Percentiles rank a stretch among this genome's conserved stretches.
These are phyloP conservation scores for Pseudolaguvia tuberculata DNA, from an alignment of 2,113 vertebrate species.

Conservation along the genomic window DNA sequence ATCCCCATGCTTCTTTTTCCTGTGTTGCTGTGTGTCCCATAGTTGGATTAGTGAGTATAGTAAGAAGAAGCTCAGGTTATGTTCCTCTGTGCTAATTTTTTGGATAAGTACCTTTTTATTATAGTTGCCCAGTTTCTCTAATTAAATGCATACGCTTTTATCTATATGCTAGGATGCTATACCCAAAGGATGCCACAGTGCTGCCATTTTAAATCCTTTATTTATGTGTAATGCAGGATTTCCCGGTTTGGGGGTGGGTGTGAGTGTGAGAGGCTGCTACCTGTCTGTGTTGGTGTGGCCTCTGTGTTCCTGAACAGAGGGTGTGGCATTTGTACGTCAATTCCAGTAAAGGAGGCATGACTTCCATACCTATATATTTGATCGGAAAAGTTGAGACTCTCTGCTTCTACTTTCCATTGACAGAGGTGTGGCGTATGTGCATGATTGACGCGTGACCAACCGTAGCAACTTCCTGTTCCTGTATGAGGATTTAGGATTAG, in stretches of 20 bases:
- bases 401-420: not conserved
- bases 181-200: not conserved
- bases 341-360: not conserved
- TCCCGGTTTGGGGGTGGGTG: not conserved
- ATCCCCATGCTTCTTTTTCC: conserved; percentile 48
- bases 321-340: not conserved
- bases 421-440: not conserved
- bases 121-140: not conserved
- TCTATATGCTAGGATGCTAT: no score
- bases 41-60: no score
- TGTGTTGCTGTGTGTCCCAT: conserved; percentile 52
- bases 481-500: not conserved
- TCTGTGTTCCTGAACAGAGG: not conserved
- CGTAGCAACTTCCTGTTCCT: no score
- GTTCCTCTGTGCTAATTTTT: not conserved
- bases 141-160: not conserved
- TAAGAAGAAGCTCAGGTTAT: not conserved
- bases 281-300: no score
- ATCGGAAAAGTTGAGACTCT: not conserved
- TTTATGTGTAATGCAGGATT: conserved; percentile 34
- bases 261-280: not conserved
- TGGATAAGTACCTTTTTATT: not conserved
- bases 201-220: not conserved
- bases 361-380: not conserved
- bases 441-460: no score